These are phyloP conservation scores for Agapetus fuscipes DNA, from an alignment of 2,888 invertebrate genomes.

Conservation along the genomic window DNA sequence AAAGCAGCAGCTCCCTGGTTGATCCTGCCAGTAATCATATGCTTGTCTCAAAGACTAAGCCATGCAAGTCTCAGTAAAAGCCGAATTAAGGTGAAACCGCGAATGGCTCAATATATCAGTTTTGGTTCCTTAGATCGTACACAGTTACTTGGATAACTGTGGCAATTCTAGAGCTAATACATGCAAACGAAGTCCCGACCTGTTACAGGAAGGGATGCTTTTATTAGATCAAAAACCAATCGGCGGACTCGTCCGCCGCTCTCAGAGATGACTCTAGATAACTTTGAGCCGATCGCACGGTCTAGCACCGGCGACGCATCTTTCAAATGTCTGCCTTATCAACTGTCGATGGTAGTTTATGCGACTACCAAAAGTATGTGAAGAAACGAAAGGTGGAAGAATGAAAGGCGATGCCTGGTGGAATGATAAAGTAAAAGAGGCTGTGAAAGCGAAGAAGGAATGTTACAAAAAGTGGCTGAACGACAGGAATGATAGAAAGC, in stretches of 20 bases:
- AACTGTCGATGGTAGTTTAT: slow-evolving; percentile 57
- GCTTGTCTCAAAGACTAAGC: slow-evolving; percentile 60
- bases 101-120: slow-evolving; percentile 53
- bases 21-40: slow-evolving; percentile 55
- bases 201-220: slow-evolving; percentile 40
- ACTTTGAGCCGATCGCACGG: slow-evolving; percentile 34
- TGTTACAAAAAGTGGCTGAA: too few species aligned
- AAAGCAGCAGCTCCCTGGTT: slow-evolving; percentile 35
- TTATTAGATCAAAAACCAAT: slow-evolving; percentile 47
- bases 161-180: slow-evolving; percentile 60
- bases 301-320: slow-evolving; percentile 46
- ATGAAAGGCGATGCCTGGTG: too few species aligned
- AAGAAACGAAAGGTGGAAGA: too few species aligned
- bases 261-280: slow-evolving; percentile 39
- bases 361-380: slow-evolving; percentile 58
- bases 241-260: slow-evolving; percentile 33
- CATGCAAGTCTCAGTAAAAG: slow-evolving; percentile 56
- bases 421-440: too few species aligned
- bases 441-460: too few species aligned
- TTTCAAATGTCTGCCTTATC: slow-evolving; percentile 60
- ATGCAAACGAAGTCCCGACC: slow-evolving; percentile 44
- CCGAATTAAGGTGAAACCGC: slow-evolving; percentile 46
- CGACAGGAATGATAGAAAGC: too few species aligned
- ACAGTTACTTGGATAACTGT: slow-evolving; percentile 49
- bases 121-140: slow-evolving; percentile 37